phyloP scores from a whole-genome alignment of 1,140 invertebrate species.

The Trichogramma pretiosum region DNA sequence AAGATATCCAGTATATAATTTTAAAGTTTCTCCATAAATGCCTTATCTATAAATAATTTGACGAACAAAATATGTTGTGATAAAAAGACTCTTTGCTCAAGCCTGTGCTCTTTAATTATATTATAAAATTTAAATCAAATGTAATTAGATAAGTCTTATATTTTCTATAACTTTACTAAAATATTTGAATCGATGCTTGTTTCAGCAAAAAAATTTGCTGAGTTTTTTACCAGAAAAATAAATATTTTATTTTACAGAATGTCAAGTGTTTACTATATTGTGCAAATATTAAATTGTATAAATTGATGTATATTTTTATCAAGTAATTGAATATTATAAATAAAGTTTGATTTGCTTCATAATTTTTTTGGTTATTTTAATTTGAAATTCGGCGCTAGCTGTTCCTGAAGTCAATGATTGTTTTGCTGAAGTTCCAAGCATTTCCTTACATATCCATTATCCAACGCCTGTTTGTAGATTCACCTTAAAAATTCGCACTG shows the following conservation, averaged over 20 bases:
- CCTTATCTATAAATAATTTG: constrained; percentile 1
- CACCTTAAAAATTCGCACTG: no score
- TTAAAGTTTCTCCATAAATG: constrained; percentile 17
- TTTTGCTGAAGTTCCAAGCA: no score
- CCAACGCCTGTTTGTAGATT: no score
- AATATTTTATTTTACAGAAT: constrained; percentile 1
- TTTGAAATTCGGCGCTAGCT: no score
- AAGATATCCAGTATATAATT: constrained; percentile 49
- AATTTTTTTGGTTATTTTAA: no score
- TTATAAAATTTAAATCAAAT: background rate
- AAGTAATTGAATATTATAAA: no score
- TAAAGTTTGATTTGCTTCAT: no score
- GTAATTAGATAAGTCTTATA: constrained; percentile 7
- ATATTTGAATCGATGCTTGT: constrained; percentile 7
- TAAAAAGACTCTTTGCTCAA: constrained; percentile 7
- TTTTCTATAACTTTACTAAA: constrained; percentile 9
- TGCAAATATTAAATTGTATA: no score
- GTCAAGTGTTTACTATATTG: no score
- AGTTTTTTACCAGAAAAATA: constrained; percentile 7
- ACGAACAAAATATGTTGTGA: constrained; percentile 15
- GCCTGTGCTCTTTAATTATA: constrained; percentile 9
- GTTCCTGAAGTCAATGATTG: no score
- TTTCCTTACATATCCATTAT: no score
- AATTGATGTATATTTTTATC: no score
- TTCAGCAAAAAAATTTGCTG: background rate